Conservation (phyloP, 2,113 vertebrate genomes). For the Struthio camelus region DNA sequence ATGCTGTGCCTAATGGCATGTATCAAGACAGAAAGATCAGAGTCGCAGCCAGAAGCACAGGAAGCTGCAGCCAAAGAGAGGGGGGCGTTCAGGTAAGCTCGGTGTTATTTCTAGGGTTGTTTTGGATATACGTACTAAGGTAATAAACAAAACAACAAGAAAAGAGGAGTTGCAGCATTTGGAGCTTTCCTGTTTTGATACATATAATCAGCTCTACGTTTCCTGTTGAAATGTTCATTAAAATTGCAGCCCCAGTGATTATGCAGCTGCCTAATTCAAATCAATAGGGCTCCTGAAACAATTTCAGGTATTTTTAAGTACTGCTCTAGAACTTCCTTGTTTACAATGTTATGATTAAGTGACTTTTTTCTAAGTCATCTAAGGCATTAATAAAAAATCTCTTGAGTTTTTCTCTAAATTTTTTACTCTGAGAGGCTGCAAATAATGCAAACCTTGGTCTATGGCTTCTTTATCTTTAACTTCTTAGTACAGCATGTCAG, state of each 20-base stretch:
- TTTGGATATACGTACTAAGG: not conserved
- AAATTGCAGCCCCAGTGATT: conserved; percentile 71
- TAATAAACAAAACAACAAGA: not conserved
- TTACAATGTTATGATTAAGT: conserved; percentile 67
- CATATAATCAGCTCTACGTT: conserved; percentile 65
- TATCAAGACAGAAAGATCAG: not conserved
- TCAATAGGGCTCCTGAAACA: conserved; percentile 67
- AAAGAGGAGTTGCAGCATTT: not conserved
- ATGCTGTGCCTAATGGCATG: conserved; percentile 28
- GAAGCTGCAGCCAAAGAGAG: not conserved
- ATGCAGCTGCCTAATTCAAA: conserved; percentile 74
- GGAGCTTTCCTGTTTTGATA: conserved; percentile 64
- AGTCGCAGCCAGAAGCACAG: not conserved
- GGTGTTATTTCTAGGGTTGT: not conserved
- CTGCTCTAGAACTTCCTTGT: conserved; percentile 68
- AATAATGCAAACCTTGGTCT: not conserved
- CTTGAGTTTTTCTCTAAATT: not conserved
- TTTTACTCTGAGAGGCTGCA: not conserved
- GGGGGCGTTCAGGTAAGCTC: not conserved
- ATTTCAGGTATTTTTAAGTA: conserved; percentile 70
- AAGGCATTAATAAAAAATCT: conserved; percentile 58
- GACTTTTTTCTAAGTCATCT: conserved; percentile 38
- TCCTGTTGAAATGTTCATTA: conserved; percentile 73
- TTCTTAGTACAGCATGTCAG: not conserved
- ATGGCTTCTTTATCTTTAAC: conserved; percentile 12